Percentiles rank a stretch among this genome's conserved stretches.
These are phyloP conservation scores for Zapus hudsonius DNA, from an alignment of 2,113 vertebrate species.

Conservation along the genomic window DNA sequence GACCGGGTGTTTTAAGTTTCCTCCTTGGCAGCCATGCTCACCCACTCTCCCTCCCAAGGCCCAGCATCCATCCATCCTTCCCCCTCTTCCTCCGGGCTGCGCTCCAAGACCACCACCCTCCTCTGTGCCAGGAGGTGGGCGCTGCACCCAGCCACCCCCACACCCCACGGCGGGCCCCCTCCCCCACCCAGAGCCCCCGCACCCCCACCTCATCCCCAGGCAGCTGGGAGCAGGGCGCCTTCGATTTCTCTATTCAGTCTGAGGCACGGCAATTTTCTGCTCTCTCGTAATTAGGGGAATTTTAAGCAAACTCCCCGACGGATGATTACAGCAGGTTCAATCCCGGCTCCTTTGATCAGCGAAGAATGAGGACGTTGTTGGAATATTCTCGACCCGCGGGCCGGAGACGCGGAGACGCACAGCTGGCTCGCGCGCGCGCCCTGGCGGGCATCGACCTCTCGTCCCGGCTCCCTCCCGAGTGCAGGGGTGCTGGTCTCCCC, in stretches of 20 bases:
- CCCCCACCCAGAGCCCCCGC: background rate
- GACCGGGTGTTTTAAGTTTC: background rate
- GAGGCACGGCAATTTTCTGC: constrained; percentile 82
- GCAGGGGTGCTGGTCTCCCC: background rate
- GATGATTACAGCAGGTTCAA: constrained; percentile 85
- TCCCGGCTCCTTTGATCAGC: constrained; percentile 85
- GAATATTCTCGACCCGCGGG: constrained; percentile 79
- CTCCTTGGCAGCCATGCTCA: background rate
- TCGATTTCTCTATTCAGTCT: constrained; percentile 80
- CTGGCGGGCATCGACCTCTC: constrained; percentile 26
- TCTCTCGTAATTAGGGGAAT: constrained; percentile 86
- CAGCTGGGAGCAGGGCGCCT: constrained; percentile 73
- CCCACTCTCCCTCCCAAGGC: background rate
- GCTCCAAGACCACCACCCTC: no score
- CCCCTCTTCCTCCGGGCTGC: no score
- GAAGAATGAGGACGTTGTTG: constrained; percentile 73
- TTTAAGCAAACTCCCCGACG: constrained; percentile 84
- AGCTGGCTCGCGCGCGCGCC: constrained; percentile 54
- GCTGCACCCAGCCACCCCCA: background rate
- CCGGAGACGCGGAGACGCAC: constrained; percentile 60
- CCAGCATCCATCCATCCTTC: no score
- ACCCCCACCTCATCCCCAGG: constrained; percentile 24
- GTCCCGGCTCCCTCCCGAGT: background rate
- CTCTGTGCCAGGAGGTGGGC: no score
- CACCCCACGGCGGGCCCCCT: background rate